A percentile compares a stretch with the other conserved stretches of the same genome.
Conservation (phyloP, 1,140 invertebrate species). For the Eufriesea mexicana region DNA sequence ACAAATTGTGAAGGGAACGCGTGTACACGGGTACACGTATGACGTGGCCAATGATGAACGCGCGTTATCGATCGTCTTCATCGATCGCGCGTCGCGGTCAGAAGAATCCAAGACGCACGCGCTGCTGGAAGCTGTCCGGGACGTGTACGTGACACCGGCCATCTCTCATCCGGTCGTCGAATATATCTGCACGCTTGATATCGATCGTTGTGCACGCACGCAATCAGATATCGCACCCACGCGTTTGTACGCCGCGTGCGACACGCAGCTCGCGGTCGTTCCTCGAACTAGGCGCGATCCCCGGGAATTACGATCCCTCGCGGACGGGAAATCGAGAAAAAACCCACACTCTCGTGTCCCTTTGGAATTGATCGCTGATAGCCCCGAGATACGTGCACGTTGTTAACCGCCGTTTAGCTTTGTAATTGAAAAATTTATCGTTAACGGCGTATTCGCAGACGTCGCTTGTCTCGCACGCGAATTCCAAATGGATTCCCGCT, state of each 20-base stretch:
- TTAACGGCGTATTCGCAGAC: too few species aligned
- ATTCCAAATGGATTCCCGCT: too few species aligned
- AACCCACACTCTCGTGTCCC: background rate
- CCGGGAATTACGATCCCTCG: background rate
- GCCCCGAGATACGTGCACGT: background rate
- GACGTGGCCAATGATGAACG: conserved; percentile 23
- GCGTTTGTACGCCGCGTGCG: conserved; percentile 13
- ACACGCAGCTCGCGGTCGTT: conserved; percentile 21
- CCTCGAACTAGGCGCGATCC: conserved; percentile 5
- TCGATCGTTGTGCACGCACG: conserved; percentile 45
- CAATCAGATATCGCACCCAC: conserved; percentile 47
- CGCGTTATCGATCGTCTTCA: conserved; percentile 13
- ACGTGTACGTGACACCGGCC: conserved; percentile 40
- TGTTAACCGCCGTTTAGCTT: too few species aligned
- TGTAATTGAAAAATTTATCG: too few species aligned
- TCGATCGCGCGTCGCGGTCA: background rate
- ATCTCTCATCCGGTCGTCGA: conserved; percentile 52
- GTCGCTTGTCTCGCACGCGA: too few species aligned
- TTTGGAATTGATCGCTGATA: background rate
- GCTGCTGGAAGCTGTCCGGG: conserved; percentile 35
- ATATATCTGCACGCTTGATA: conserved; percentile 43
- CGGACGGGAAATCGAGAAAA: background rate
- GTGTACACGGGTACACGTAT: conserved; percentile 7
- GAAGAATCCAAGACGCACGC: conserved; percentile 27
- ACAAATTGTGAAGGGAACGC: conserved; percentile 41